Percentiles rank a stretch among this genome's conserved stretches.
Evolutionary conservation across 2,113 vertebrate genomes (phyloP).

Genomic region (Phoenicopterus ruber): DNA sequence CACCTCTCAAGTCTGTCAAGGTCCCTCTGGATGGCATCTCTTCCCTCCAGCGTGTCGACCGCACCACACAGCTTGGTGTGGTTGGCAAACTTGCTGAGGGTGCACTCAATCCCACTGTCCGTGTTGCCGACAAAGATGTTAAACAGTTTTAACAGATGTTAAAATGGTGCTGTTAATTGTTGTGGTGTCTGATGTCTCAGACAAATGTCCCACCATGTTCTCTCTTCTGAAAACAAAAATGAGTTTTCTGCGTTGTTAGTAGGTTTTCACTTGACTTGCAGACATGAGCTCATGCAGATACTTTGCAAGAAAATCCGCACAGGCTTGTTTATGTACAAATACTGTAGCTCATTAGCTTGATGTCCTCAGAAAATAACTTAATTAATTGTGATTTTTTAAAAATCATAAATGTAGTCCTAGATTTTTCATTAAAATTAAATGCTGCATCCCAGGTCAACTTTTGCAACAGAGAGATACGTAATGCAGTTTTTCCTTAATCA

Average conservation of each 20-base stretch:
- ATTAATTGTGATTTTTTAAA: neutral
- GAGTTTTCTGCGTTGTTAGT: neutral
- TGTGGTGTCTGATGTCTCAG: neutral
- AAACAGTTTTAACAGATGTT: too few relatives aligned
- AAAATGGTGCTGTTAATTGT: neutral
- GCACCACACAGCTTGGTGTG: too few relatives aligned
- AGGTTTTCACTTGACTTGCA: neutral
- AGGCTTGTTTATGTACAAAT: neutral
- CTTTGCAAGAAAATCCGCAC: neutral
- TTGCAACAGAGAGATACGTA: neutral
- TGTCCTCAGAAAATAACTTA: neutral
- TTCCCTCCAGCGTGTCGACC: too few relatives aligned
- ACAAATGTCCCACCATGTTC: neutral
- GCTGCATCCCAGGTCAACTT: neutral
- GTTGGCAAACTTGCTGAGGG: too few relatives aligned
- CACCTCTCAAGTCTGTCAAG: too few relatives aligned
- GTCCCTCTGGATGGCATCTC: too few relatives aligned
- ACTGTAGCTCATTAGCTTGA: neutral
- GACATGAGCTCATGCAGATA: neutral
- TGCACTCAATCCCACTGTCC: too few relatives aligned
- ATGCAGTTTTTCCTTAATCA: neutral
- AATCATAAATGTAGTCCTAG: neutral
- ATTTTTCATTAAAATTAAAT: neutral
- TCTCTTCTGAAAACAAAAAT: neutral
- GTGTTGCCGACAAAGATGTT: too few relatives aligned